Evolutionary conservation across 2,113 vertebrate species (phyloP).

Genomic region (Gymnocephalus cernua): DNA sequence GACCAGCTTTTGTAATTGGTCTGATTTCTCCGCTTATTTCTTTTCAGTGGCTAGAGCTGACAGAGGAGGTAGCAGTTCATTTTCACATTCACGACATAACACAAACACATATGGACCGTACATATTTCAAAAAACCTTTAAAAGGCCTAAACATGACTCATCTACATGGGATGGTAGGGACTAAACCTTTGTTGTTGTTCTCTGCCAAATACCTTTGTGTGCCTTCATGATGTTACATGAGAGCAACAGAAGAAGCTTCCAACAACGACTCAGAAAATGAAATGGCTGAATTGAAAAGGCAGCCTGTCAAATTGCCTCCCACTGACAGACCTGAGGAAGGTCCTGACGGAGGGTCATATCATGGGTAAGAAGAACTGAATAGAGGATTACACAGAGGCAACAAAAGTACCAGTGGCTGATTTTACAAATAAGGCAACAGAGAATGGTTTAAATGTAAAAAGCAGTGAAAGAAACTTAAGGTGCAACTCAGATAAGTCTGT

Average conservation of each 20-base stretch:
- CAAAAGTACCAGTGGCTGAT: neutral
- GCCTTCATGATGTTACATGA: conserved; percentile 7
- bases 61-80: too few relatives aligned
- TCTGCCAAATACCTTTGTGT: neutral
- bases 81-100: too few relatives aligned
- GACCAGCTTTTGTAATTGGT: too few relatives aligned
- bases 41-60: too few relatives aligned
- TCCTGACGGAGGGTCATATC: neutral
- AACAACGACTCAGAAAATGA: neutral
- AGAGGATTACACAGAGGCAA: neutral
- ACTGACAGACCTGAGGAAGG: conserved; percentile 6
- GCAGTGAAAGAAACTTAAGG: neutral
- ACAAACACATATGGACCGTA: too few relatives aligned
- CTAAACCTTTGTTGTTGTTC: conserved; percentile 4
- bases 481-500: neutral
- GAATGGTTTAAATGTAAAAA: neutral
- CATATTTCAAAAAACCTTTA: too few relatives aligned
- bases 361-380: neutral
- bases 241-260: neutral
- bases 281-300: neutral
- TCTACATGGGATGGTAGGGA: neutral
- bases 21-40: too few relatives aligned
- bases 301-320: neutral
- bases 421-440: neutral
- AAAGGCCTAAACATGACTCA: conserved; percentile 22